Conservation (phyloP, 2,797 vertebrate species). For the Xiphorhynchus erythropygius region DNA sequence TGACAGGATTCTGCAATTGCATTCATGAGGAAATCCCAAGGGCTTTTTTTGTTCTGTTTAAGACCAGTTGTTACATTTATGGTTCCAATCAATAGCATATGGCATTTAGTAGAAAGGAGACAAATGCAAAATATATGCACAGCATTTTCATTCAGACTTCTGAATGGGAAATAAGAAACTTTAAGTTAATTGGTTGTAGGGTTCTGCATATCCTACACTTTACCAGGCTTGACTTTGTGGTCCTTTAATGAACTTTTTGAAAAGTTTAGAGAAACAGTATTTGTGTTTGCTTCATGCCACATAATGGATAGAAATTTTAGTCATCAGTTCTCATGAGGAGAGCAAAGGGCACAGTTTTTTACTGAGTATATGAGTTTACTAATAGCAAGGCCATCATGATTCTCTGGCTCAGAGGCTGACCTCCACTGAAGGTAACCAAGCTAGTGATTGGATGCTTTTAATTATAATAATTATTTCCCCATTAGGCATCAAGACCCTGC, state of each 20-base stretch:
- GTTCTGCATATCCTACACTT: not conserved
- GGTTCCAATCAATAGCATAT: not conserved
- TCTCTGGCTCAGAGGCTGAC: not conserved
- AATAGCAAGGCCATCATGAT: not conserved
- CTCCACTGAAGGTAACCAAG: constrained; percentile 7
- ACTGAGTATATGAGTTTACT: not conserved
- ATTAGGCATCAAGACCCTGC: not conserved
- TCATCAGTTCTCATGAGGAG: not conserved
- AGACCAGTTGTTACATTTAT: not conserved
- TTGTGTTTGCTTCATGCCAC: not conserved
- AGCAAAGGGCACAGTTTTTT: not conserved
- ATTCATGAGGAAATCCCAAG: not conserved
- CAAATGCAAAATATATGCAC: not conserved
- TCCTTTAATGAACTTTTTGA: not conserved
- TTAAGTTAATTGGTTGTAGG: not conserved
- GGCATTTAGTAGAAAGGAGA: not conserved
- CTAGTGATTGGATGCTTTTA: not conserved
- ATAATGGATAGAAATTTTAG: not conserved
- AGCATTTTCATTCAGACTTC: not conserved
- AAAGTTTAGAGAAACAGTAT: not conserved
- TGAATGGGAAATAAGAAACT: not conserved
- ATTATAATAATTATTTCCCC: constrained; percentile 16
- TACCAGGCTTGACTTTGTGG: not conserved
- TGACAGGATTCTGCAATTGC: not conserved
- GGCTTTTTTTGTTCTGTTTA: not conserved